Percentiles rank a stretch among this genome's conserved stretches.
Conservation (phyloP, 2,797 vertebrate genomes). For the Botia almorhae region DNA sequence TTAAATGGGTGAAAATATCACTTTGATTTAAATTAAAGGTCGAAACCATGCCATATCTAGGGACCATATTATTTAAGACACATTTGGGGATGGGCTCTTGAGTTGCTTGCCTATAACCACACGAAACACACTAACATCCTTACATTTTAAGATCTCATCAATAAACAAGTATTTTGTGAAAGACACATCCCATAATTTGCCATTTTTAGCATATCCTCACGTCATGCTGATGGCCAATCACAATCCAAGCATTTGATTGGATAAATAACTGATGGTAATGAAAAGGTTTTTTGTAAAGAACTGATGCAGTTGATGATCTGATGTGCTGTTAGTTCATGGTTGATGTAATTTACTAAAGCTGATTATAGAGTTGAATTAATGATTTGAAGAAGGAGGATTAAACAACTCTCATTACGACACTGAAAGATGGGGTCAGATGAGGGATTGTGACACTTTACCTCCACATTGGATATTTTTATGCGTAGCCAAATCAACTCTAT, state of each 20-base stretch:
- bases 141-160: not conserved
- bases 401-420: not conserved
- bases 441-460: not conserved
- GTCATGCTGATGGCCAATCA: not conserved
- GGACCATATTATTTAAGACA: too few relatives aligned
- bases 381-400: constrained; percentile 14
- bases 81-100: too few relatives aligned
- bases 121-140: not conserved
- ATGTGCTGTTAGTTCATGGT: not conserved
- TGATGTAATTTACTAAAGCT: not conserved
- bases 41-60: too few relatives aligned
- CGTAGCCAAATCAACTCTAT: constrained; percentile 9
- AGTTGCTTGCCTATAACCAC: not conserved
- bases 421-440: not conserved
- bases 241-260: not conserved
- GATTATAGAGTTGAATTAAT: constrained; percentile 31
- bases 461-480: not conserved
- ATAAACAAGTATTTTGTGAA: not conserved
- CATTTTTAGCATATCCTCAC: not conserved
- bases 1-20: too few relatives aligned
- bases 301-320: not conserved
- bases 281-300: not conserved
- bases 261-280: not conserved
- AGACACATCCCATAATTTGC: not conserved
- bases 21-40: too few relatives aligned